Evolutionary conservation across 2,888 invertebrate species (phyloP).

Genomic region (Rhyacophila evoluta): DNA sequence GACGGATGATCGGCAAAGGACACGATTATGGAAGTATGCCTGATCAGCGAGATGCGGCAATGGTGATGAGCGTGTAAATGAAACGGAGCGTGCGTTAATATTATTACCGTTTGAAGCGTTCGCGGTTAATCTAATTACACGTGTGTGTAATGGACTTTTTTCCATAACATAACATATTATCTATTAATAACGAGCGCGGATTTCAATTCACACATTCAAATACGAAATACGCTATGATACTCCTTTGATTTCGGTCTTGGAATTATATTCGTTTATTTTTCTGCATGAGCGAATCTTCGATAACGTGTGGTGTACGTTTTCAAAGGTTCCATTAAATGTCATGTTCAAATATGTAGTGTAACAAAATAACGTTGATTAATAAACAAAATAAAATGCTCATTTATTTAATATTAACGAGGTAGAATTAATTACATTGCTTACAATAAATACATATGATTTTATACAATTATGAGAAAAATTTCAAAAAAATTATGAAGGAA

Average conservation of each 20-base stretch:
- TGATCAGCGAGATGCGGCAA: neutral
- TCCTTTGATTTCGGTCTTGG: neutral
- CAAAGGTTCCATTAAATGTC: too few relatives aligned
- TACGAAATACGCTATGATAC: neutral
- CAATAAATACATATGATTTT: too few relatives aligned
- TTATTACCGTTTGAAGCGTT: slow-evolving; percentile 32
- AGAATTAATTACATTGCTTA: too few relatives aligned
- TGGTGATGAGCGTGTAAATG: slow-evolving; percentile 31
- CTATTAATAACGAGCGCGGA: slow-evolving; percentile 1
- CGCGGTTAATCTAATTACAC: slow-evolving; percentile 24
- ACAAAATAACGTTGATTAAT: too few relatives aligned
- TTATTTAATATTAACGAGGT: too few relatives aligned
- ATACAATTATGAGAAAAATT: too few relatives aligned
- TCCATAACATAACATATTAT: neutral
- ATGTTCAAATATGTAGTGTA: too few relatives aligned
- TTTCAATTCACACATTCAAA: neutral
- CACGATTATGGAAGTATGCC: slow-evolving; percentile 8
- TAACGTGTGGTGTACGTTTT: too few relatives aligned
- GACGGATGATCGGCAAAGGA: slow-evolving; percentile 36
- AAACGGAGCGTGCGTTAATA: neutral
- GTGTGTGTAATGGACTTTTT: neutral
- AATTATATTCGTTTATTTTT: slow-evolving; percentile 15
- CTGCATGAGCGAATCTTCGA: neutral
- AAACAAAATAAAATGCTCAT: too few relatives aligned
- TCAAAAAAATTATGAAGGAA: too few relatives aligned